Evolutionary conservation across 1,140 invertebrate species (phyloP).

Genomic region (Formica exsecta): DNA sequence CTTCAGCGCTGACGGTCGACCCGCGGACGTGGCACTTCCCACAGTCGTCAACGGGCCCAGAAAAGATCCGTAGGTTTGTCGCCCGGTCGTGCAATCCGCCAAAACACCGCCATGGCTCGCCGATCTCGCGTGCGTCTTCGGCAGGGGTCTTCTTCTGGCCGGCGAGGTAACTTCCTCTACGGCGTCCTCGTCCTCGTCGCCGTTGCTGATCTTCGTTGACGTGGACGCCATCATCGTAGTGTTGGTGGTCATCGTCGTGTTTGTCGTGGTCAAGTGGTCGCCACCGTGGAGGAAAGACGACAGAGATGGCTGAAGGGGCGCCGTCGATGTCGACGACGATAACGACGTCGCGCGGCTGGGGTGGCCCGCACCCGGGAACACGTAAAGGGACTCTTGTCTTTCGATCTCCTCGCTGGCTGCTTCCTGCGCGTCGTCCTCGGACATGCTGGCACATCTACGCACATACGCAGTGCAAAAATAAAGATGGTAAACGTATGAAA

Average conservation of each 20-base stretch:
- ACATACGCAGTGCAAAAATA: constrained; percentile 12
- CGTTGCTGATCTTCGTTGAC: constrained; percentile 37
- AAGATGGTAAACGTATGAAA: not conserved
- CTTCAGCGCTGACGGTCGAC: constrained; percentile 90
- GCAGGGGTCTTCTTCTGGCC: constrained; percentile 66
- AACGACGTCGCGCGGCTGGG: constrained; percentile 39
- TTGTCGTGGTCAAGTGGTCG: not conserved
- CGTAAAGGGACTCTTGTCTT: constrained; percentile 81
- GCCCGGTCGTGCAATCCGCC: constrained; percentile 82
- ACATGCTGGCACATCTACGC: constrained; percentile 85
- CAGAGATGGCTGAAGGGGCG: not conserved
- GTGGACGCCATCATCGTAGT: constrained; percentile 11
- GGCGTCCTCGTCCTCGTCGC: constrained; percentile 72
- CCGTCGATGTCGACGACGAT: constrained; percentile 8
- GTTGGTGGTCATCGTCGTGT: not conserved
- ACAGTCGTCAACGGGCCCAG: constrained; percentile 63
- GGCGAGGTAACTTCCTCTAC: constrained; percentile 63
- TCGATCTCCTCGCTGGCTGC: constrained; percentile 82
- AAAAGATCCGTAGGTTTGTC: constrained; percentile 66
- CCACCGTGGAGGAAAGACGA: constrained; percentile 25
- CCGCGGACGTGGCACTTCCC: constrained; percentile 81
- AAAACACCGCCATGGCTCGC: constrained; percentile 92
- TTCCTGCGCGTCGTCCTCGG: constrained; percentile 81
- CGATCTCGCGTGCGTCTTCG: constrained; percentile 90
- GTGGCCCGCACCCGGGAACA: constrained; percentile 77